Conservation (phyloP, 2,888 invertebrate species). For the Conchocele bisecta region DNA sequence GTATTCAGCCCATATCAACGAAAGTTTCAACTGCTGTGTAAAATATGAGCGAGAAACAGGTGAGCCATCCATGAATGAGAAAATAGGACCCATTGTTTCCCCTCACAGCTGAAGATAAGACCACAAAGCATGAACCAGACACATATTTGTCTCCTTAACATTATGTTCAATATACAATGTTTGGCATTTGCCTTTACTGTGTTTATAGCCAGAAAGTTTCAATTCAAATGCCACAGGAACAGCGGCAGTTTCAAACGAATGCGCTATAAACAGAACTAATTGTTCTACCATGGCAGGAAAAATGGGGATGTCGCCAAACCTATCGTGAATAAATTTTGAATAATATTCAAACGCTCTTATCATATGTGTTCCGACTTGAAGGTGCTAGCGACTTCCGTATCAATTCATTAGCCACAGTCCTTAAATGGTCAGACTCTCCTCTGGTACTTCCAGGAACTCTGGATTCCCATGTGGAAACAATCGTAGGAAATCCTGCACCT, state of each 20-base stretch:
- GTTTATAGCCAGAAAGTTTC: not conserved
- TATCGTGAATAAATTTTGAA: not conserved
- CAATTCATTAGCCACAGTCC: not conserved
- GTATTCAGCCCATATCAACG: not conserved
- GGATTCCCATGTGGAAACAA: not conserved
- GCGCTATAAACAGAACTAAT: not conserved
- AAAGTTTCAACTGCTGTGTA: not conserved
- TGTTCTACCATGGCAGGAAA: not conserved
- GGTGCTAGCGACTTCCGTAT: not conserved
- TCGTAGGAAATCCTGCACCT: not conserved
- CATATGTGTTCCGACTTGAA: not conserved
- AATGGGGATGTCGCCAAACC: not conserved
- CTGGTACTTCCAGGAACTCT: not conserved
- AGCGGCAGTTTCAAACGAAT: not conserved
- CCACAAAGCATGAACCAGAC: no score
- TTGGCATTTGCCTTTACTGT: not conserved
- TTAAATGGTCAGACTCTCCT: not conserved
- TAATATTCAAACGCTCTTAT: not conserved
- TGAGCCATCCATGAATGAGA: slow-evolving; percentile 2
- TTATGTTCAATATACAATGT: not conserved
- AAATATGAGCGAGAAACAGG: not conserved
- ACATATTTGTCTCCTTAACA: no score
- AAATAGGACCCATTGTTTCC: not conserved
- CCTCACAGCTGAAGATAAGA: not conserved
- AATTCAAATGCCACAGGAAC: not conserved